phyloP scores from a whole-genome alignment of 2,113 vertebrate species.

The Puffinus mauretanicus region DNA sequence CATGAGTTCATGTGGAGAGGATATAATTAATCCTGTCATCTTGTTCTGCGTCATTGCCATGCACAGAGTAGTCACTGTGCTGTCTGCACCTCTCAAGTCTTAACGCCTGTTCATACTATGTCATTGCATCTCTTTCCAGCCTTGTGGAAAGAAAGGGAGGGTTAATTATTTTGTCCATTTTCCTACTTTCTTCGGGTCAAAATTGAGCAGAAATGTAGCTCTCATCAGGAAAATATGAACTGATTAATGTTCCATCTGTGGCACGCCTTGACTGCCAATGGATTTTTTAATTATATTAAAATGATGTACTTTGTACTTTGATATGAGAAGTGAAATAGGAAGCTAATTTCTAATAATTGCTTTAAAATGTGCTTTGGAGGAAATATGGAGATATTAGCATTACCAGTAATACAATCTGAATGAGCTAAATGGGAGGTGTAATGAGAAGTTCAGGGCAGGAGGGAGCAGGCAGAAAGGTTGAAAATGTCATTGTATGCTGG shows the following conservation, averaged over 20 bases:
- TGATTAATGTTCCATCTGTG: slow-evolving; percentile 35
- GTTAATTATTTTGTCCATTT: slow-evolving; percentile 26
- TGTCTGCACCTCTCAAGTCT: background rate
- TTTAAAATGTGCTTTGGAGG: slow-evolving; percentile 61
- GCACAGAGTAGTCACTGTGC: background rate
- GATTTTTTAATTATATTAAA: slow-evolving; percentile 63
- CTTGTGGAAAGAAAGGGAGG: background rate
- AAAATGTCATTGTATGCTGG: background rate
- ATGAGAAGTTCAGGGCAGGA: slow-evolving; percentile 35
- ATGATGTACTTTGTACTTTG: slow-evolving; percentile 56
- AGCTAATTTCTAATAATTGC: slow-evolving; percentile 59
- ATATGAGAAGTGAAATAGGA: slow-evolving; percentile 62
- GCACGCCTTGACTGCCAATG: background rate
- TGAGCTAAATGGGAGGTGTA: slow-evolving; percentile 46
- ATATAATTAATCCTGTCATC: background rate
- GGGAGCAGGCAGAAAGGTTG: slow-evolving; percentile 16
- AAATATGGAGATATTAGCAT: slow-evolving; percentile 59
- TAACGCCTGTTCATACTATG: background rate
- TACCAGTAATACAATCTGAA: slow-evolving; percentile 62
- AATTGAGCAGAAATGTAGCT: slow-evolving; percentile 17
- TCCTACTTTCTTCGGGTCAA: background rate
- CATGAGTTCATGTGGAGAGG: background rate
- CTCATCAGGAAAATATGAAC: slow-evolving; percentile 36
- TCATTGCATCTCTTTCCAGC: background rate
- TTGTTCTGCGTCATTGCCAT: background rate